These are phyloP conservation scores for Falco berigora DNA, from an alignment of 2,797 vertebrate species.

Conservation along the genomic window DNA sequence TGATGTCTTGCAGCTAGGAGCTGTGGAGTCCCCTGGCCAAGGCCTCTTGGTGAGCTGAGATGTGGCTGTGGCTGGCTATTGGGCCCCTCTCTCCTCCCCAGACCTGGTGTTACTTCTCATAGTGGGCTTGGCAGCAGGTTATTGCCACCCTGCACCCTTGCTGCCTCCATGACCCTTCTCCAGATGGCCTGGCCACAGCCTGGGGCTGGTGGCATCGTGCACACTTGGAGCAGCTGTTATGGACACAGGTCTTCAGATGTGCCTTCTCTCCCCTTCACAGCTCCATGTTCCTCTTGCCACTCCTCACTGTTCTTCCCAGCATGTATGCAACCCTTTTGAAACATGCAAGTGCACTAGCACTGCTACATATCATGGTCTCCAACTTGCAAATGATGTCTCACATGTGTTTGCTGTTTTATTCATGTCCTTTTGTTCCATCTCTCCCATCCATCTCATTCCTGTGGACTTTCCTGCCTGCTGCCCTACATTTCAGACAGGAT, in stretches of 20 bases:
- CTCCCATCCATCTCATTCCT: background rate
- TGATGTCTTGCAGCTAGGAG: background rate
- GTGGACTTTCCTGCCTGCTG: background rate
- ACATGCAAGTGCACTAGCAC: rapidly evolving
- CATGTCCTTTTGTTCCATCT: background rate
- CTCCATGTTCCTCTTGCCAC: background rate
- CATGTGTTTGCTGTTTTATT: background rate
- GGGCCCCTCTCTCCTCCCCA: background rate
- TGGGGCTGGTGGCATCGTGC: background rate
- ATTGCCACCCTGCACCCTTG: background rate
- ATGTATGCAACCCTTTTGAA: background rate
- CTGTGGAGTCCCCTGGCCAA: background rate
- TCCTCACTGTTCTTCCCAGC: background rate
- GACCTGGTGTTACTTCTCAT: rapidly evolving
- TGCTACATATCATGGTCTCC: background rate
- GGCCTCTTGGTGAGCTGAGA: background rate
- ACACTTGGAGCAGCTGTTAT: background rate
- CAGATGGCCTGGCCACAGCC: background rate
- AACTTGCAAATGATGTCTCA: background rate
- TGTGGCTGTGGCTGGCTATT: background rate
- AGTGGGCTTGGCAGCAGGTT: background rate
- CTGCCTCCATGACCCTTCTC: background rate
- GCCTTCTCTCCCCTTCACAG: background rate
- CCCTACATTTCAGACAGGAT: background rate
- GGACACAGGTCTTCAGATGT: background rate